A percentile compares a stretch with the other conserved stretches of the same genome.
These are phyloP conservation scores for Monoplex corrugatus DNA, from an alignment of 2,888 invertebrate species.

Conservation along the genomic window DNA sequence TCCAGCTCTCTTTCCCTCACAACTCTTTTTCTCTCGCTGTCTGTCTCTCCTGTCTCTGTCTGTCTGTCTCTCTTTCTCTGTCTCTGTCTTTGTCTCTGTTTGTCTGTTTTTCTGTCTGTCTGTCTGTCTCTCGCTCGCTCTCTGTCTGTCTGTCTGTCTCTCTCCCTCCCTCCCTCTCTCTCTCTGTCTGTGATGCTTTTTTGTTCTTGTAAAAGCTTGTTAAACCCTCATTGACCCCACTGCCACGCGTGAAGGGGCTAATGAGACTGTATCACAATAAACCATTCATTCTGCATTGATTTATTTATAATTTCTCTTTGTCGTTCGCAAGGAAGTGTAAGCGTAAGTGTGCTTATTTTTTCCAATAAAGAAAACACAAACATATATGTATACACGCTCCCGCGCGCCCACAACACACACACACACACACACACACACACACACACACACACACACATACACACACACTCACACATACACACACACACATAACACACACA, in stretches of 20 bases:
- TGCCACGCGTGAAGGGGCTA: no score
- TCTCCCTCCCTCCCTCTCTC: neutral
- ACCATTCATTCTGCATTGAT: no score
- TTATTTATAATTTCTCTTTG: no score
- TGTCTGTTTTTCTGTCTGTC: neutral
- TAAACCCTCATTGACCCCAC: no score
- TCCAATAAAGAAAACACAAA: no score
- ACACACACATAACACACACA: neutral
- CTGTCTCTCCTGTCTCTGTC: neutral
- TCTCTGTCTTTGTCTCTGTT: no score
- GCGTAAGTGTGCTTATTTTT: no score
- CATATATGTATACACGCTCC: neutral
- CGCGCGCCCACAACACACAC: neutral
- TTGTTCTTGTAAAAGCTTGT: no score
- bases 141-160: neutral
- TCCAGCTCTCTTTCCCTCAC: neutral
- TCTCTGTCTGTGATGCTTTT: no score
- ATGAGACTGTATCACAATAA: no score
- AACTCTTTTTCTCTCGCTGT: neutral
- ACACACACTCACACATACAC: neutral
- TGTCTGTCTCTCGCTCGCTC: neutral
- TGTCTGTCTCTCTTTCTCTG: neutral
- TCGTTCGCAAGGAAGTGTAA: no score
- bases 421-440: conserved; percentile 18
- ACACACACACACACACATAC: conserved; percentile 22